These are phyloP conservation scores for Etheostoma cragini DNA, from an alignment of 2,113 vertebrate species.

Conservation along the genomic window DNA sequence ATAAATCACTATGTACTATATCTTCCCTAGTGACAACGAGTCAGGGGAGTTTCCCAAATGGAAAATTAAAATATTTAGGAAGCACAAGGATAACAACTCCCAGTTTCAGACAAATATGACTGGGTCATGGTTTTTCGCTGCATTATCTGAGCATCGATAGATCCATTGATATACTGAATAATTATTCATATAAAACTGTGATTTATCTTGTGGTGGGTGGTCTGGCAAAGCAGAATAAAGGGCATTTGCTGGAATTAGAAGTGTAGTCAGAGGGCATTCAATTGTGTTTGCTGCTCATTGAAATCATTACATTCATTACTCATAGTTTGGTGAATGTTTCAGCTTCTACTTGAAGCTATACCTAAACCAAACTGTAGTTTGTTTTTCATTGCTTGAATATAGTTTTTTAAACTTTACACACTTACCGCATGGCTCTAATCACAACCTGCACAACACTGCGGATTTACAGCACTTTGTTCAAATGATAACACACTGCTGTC, in stretches of 20 bases:
- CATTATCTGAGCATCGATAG: conserved; percentile 9
- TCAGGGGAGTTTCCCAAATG: conserved; percentile 65
- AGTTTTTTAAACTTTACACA: too few species aligned
- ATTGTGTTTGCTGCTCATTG: neutral
- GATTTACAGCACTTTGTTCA: too few species aligned
- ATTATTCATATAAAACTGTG: conserved; percentile 14
- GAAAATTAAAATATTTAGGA: conserved; percentile 63
- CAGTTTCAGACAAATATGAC: conserved; percentile 30
- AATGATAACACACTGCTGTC: too few species aligned
- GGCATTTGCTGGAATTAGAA: conserved; percentile 9
- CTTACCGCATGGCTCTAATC: too few species aligned
- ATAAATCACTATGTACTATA: conserved; percentile 65
- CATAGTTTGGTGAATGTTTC: neutral
- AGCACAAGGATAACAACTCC: conserved; percentile 55
- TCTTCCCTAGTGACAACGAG: conserved; percentile 62
- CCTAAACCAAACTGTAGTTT: too few species aligned
- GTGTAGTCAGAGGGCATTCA: neutral
- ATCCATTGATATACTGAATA: neutral
- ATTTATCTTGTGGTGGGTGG: conserved; percentile 8
- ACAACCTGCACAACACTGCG: too few species aligned
- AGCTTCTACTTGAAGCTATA: neutral
- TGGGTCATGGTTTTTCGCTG: conserved; percentile 21
- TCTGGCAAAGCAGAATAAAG: conserved; percentile 1
- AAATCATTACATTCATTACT: neutral
- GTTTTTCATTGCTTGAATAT: too few species aligned